Evolutionary conservation across 2,797 vertebrate genomes (phyloP).

Genomic region (Lagocephalus sceleratus): DNA sequence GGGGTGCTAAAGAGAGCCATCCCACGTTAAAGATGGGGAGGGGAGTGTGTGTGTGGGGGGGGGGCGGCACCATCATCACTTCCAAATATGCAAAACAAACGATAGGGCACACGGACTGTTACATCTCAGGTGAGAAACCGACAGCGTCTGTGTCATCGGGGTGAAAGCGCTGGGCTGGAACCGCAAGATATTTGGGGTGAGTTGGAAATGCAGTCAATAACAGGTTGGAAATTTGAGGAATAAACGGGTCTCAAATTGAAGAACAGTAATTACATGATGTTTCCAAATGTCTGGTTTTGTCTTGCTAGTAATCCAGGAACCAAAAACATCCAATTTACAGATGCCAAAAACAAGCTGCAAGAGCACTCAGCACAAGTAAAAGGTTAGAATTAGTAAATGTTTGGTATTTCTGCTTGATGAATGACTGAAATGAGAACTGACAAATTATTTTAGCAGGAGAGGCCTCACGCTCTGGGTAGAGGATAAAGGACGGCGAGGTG

Average conservation of each 20-base stretch:
- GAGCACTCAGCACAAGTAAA: slow-evolving; percentile 4
- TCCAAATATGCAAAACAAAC: slow-evolving; percentile 37
- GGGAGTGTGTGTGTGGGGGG: no score
- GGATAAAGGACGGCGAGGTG: slow-evolving; percentile 17
- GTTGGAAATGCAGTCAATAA: background rate
- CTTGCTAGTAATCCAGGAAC: background rate
- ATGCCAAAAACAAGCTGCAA: slow-evolving; percentile 4
- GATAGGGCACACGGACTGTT: slow-evolving; percentile 23
- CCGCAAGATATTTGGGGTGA: slow-evolving; percentile 1
- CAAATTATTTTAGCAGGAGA: slow-evolving; percentile 18
- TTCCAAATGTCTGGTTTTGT: slow-evolving; percentile 6
- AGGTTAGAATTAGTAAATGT: slow-evolving; percentile 1
- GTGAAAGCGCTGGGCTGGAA: slow-evolving; percentile 5
- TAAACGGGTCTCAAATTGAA: background rate
- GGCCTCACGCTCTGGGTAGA: slow-evolving; percentile 20
- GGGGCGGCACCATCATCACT: background rate
- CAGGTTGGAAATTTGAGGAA: background rate
- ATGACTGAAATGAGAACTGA: slow-evolving; percentile 13
- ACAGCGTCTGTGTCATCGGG: slow-evolving; percentile 8
- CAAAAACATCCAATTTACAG: slow-evolving; percentile 10
- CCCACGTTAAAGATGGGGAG: slow-evolving; percentile 44
- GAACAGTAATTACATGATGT: background rate
- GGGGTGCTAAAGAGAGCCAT: slow-evolving; percentile 58
- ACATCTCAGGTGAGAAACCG: slow-evolving; percentile 16
- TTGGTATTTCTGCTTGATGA: slow-evolving; percentile 20